Evolutionary conservation across 35 echinoderm and acorn worm genomes (phyloP), one percentile per base, ranked within the genome.

Genomic region (Eucidaris tribuloides): DNA sequence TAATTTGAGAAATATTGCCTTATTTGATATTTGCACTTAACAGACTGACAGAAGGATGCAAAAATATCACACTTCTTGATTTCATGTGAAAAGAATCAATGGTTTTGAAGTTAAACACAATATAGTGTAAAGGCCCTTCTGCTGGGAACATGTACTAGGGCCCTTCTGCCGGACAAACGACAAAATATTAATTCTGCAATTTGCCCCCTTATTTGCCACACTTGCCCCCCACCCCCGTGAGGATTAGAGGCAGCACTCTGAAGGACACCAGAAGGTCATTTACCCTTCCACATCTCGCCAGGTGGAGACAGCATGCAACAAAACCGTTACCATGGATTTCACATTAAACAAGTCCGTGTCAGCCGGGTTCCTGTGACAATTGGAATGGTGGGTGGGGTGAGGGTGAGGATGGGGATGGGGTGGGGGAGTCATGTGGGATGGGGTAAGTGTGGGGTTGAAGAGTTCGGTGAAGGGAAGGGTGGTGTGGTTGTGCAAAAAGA

Each of bases 211-310:
- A n/a, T n/a, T n/a, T n/a, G n/a, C n/a, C n/a, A n/a, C n/a, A n/a
- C n/a, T n/a, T n/a, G n/a, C n/a, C n/a, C n/a, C n/a, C n/a, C n/a
- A n/a, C n/a, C n/a, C n/a, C n/a, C n/a, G n/a, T n/a, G n/a, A n/a
- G n/a, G n/a, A n/a, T n/a, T n/a, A n/a, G n/a, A 64, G 61, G 61
- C 37, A 27, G 37, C 28, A 64, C 61, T 64, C 9, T 32, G n/a
- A n/a, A n/a, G 25, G 61, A 14, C 61, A 64, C 30, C 30, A 34
- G 61, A 28, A 48, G n/a, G 41, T n/a, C 24, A 13, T 65, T 64
- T 96, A 96, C 93, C 93, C 93, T 96, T 96, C 93, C 39, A 96
- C 89, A 80, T 91, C 85, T 45, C 81, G 93, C 93, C 93, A 96
- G 7, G 84, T 80, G 60, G 61, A 81, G 20, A 96, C 93, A 22